A percentile compares a stretch with the other conserved stretches of the same genome.
Evolutionary conservation across 64 coral and sea anemone genomes (phyloP).

Genomic region (Stylophora pistillata): DNA sequence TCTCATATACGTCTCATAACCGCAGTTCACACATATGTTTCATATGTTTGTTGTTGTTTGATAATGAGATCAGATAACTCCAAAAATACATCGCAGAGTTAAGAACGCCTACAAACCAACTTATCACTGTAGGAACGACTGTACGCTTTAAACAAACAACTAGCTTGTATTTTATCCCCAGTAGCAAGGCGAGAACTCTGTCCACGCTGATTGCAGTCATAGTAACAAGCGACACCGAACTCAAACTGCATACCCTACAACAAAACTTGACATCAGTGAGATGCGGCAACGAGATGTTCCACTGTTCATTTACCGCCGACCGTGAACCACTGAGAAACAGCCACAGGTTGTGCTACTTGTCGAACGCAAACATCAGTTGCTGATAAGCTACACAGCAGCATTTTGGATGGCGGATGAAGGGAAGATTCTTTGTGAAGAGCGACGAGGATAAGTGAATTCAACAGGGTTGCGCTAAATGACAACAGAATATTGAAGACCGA

Average conservation of each 20-base stretch:
- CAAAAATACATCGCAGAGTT: too few species aligned
- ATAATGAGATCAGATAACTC: too few species aligned
- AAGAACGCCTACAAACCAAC: too few species aligned
- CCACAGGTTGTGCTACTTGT: not conserved
- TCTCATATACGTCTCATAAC: too few species aligned
- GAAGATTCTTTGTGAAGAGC: not conserved
- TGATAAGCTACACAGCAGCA: not conserved
- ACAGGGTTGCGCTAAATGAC: not conserved
- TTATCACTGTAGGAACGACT: too few species aligned
- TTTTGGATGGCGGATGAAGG: not conserved
- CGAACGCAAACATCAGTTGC: not conserved
- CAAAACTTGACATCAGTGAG: not conserved
- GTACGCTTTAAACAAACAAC: not conserved
- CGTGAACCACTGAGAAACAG: not conserved
- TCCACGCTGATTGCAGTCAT: not conserved
- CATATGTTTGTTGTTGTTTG: too few species aligned
- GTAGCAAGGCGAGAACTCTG: not conserved
- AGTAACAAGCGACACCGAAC: not conserved
- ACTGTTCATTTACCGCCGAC: not conserved
- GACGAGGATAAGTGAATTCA: not conserved
- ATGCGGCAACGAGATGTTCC: not conserved
- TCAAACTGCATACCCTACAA: not conserved
- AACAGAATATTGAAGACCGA: not conserved
- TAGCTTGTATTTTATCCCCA: not conserved
- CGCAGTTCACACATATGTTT: too few species aligned